Evolutionary conservation across 53 echinoderm and acorn worm species (phyloP).

Genomic region (Zoroaster sp.): DNA sequence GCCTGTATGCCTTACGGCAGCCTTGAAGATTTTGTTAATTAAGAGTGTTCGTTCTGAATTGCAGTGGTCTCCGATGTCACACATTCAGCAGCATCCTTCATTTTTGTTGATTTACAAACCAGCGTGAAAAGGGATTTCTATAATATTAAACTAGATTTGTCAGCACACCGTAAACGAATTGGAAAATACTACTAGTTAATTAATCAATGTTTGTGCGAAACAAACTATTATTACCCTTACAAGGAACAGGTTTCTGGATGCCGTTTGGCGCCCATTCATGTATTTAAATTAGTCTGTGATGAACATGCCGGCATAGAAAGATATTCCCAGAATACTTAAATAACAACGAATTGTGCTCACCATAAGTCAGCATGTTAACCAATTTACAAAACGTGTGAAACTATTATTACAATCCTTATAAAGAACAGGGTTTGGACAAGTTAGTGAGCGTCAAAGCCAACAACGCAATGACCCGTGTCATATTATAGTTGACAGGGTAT

Average conservation of each 20-base stretch:
- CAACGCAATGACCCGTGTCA: conserved; percentile 3
- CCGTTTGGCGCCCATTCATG: no score
- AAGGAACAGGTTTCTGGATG: no score
- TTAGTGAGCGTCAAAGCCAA: no score
- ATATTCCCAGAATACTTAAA: no score
- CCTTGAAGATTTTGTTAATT: not conserved
- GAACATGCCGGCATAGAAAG: no score
- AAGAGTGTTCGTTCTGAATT: no score
- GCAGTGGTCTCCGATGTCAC: not conserved
- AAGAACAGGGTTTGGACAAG: not conserved
- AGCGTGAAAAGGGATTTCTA: not conserved
- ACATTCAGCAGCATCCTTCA: not conserved
- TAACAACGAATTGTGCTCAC: no score
- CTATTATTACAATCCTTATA: not conserved
- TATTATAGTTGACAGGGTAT: not conserved
- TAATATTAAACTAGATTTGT: not conserved
- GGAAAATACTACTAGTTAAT: no score
- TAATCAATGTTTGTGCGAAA: no score
- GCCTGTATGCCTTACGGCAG: not conserved
- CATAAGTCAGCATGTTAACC: not conserved
- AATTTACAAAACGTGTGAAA: not conserved
- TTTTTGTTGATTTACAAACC: conserved; percentile 19
- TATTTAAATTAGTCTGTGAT: no score
- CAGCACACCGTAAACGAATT: not conserved
- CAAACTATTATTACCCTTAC: no score